These are phyloP conservation scores for Catamblyrhynchus diadema DNA, from an alignment of 2,797 vertebrate species.

Conservation along the genomic window DNA sequence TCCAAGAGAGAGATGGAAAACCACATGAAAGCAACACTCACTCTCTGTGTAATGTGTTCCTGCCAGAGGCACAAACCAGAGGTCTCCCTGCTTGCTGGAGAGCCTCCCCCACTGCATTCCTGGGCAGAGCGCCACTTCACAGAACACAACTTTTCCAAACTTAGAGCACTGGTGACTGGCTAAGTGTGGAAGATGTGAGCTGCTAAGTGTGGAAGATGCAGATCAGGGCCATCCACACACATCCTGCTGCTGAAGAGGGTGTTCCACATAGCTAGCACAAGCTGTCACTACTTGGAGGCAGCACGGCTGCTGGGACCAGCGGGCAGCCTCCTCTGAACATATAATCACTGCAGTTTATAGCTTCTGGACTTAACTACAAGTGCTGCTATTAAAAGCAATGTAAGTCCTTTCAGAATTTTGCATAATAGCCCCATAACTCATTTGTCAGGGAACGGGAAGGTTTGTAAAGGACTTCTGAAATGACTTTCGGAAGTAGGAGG, in stretches of 20 bases:
- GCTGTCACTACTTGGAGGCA: not conserved
- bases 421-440: not conserved
- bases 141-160: not conserved
- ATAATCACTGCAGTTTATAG: not conserved
- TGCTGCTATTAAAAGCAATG: conserved; percentile 16
- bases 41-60: not conserved
- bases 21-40: conserved; percentile 16
- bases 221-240: not conserved
- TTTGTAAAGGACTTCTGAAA: conserved; percentile 1
- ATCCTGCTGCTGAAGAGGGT: not conserved
- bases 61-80: conserved; percentile 8
- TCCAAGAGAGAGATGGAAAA: not conserved
- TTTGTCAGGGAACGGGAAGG: not conserved
- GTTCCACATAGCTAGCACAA: not conserved
- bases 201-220: not conserved
- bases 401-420: not conserved
- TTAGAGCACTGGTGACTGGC: not conserved
- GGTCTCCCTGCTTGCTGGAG: not conserved
- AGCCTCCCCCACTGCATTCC: conserved; percentile 6
- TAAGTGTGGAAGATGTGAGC: not conserved
- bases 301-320: not conserved
- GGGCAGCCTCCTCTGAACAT: not conserved
- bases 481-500: conserved; percentile 16
- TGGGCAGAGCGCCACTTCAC: not conserved
- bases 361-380: conserved; percentile 7